Percentiles rank a stretch among this genome's conserved stretches.
Conservation (phyloP, 2,113 vertebrate species). For the Galbula dea region DNA sequence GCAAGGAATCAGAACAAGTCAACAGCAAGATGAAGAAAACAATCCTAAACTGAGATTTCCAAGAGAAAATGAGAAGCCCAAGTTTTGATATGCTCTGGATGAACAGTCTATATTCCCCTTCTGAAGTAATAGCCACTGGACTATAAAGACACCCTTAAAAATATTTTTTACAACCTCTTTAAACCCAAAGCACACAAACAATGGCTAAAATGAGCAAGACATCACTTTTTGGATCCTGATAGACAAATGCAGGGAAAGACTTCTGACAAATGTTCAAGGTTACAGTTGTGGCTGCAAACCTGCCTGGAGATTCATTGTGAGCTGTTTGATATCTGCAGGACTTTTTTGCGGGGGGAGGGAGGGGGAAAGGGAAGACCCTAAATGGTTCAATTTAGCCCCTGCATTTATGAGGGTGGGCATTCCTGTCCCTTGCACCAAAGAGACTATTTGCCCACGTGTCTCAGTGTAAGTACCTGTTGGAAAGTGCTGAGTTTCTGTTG, state of each 20-base stretch:
- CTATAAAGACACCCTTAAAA: background rate
- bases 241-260: background rate
- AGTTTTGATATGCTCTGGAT: background rate
- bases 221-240: background rate
- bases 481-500: background rate
- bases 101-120: background rate
- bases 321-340: background rate
- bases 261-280: background rate
- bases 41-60: background rate
- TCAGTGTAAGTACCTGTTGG: background rate
- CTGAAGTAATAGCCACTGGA: background rate
- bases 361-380: no score
- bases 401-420: background rate
- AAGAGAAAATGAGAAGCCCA: background rate
- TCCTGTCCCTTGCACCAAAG: background rate
- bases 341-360: fast-evolving
- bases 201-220: background rate
- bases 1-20: background rate
- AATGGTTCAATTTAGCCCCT: background rate
- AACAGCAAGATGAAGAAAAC: background rate
- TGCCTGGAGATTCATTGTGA: background rate
- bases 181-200: background rate
- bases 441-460: background rate
- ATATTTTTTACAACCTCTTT: background rate
- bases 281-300: background rate